These are phyloP conservation scores for Labeo rohita DNA, from an alignment of 2,113 vertebrate species.

Conservation along the genomic window DNA sequence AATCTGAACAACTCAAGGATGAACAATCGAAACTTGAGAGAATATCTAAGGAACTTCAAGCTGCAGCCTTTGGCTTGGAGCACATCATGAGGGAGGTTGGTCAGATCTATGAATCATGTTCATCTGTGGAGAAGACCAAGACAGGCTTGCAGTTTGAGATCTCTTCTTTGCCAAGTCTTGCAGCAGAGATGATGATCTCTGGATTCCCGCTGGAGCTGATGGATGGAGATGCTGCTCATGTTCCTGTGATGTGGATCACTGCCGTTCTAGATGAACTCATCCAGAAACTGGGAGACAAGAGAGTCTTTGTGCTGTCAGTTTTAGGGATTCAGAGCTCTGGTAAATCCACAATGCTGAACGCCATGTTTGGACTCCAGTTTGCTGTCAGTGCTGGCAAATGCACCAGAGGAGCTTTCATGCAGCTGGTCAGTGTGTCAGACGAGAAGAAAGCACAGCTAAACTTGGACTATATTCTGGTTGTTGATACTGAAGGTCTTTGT, in stretches of 20 bases:
- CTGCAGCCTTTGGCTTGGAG: too few species aligned
- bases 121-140: too few species aligned
- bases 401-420: conserved; percentile 71
- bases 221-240: too few species aligned
- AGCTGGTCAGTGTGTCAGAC: conserved; percentile 41
- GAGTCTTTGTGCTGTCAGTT: conserved; percentile 80
- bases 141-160: neutral
- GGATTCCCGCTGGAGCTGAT: too few species aligned
- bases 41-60: too few species aligned
- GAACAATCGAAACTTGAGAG: conserved; percentile 61
- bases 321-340: conserved; percentile 73
- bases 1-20: neutral
- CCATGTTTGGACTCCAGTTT: conserved; percentile 54
- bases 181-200: too few species aligned
- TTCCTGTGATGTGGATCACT: too few species aligned
- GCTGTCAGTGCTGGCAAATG: conserved; percentile 62
- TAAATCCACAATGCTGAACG: too few species aligned
- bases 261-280: conserved; percentile 74
- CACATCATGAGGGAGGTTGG: too few species aligned
- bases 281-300: conserved; percentile 71
- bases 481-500: conserved; percentile 41
- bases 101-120: too few species aligned
- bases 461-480: neutral
- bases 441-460: conserved; percentile 45
- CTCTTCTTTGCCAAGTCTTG: too few species aligned